Evolutionary conservation across 2,888 invertebrate species (phyloP).

Genomic region (Clepsis dumicolana): DNA sequence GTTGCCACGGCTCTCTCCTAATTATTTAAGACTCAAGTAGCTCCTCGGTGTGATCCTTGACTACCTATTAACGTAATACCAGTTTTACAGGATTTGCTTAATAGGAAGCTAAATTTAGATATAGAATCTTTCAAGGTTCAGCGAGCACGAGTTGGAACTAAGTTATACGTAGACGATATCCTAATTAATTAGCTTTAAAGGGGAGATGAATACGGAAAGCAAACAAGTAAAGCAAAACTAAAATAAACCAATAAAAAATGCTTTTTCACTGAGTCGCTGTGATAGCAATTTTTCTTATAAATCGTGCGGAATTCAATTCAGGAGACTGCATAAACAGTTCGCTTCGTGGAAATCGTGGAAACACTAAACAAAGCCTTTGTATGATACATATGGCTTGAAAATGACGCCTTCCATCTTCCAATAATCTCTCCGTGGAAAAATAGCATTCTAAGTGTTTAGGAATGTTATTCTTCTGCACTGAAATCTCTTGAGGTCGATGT

Average conservation of each 20-base stretch:
- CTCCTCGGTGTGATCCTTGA: conserved; percentile 65
- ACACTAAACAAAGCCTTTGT: background rate
- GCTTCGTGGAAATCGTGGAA: conserved; percentile 1
- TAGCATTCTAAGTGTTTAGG: background rate
- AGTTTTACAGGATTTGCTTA: conserved; percentile 57
- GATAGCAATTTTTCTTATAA: background rate
- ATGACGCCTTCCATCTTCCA: background rate
- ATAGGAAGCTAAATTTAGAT: conserved; percentile 50
- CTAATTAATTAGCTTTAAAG: conserved; percentile 6
- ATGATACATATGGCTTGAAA: background rate
- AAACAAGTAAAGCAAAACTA: background rate
- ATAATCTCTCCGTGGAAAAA: background rate
- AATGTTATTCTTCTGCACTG: background rate
- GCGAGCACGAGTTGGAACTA: conserved; percentile 24
- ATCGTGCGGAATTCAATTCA: background rate
- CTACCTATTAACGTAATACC: conserved; percentile 61
- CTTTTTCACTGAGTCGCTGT: background rate
- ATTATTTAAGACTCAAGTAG: conserved; percentile 74
- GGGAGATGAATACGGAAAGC: background rate
- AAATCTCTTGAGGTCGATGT: background rate
- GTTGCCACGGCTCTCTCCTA: conserved; percentile 59
- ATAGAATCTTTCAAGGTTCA: conserved; percentile 33
- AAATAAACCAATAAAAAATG: background rate
- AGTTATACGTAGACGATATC: conserved; percentile 17
- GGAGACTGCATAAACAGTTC: background rate